These are phyloP conservation scores for Babyrousa celebensis DNA, from an alignment of 2,797 vertebrate species.

Conservation along the genomic window DNA sequence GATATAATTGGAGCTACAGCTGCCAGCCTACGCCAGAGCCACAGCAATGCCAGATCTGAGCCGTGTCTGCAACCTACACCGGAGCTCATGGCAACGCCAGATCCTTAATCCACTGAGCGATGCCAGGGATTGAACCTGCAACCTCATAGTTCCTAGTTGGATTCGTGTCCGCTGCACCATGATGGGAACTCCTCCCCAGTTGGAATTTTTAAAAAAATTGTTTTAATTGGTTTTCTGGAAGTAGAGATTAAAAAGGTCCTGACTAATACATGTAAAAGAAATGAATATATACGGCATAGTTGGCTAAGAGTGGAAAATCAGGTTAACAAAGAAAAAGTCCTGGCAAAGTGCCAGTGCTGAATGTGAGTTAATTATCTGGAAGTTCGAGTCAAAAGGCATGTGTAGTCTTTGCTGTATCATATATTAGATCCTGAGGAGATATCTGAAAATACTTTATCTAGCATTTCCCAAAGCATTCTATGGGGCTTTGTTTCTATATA, in stretches of 20 bases:
- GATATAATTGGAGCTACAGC: no score
- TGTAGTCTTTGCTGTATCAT: no score
- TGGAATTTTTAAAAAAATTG: neutral
- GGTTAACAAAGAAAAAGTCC: neutral
- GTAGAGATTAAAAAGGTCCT: neutral
- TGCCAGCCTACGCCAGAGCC: no score
- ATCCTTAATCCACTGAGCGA: no score
- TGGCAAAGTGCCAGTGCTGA: neutral
- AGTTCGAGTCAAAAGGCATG: neutral
- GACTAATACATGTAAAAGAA: neutral
- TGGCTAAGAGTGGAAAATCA: neutral
- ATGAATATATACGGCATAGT: neutral
- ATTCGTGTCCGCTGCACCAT: no score
- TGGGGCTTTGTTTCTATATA: neutral
- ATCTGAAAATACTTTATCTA: neutral
- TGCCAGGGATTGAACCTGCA: no score
- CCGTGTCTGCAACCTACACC: no score
- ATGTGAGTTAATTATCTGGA: slow-evolving; percentile 44
- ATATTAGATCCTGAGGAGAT: neutral
- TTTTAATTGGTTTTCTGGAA: neutral
- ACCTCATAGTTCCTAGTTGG: no score
- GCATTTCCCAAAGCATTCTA: neutral
- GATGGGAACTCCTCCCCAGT: neutral
- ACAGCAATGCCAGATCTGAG: no score
- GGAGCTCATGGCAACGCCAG: no score